Conservation (phyloP, 2,888 invertebrate genomes). For the Blera fallax region DNA sequence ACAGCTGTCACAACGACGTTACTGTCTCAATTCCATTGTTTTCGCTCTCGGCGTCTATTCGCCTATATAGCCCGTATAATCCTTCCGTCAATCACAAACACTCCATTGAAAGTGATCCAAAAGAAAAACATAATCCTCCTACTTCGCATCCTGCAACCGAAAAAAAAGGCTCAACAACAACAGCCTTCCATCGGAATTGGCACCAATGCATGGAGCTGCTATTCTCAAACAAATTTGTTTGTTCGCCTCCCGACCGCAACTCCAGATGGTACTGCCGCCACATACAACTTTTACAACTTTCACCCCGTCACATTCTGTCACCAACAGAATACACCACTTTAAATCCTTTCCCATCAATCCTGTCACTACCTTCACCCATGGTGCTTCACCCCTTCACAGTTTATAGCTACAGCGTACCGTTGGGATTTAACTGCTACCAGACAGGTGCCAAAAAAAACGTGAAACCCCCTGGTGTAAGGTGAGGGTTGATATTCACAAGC, state of each 20-base stretch:
- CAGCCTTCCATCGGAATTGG: conserved; percentile 29
- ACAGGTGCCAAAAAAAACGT: conserved; percentile 54
- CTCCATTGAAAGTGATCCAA: conserved; percentile 35
- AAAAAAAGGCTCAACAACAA: conserved; percentile 18
- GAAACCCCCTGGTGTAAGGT: conserved; percentile 7
- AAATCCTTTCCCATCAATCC: conserved; percentile 58
- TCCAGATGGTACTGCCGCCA: conserved; percentile 4
- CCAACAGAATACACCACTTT: conserved; percentile 55
- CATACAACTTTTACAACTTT: conserved; percentile 41
- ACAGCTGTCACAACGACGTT: conserved; percentile 7
- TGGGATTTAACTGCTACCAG: conserved; percentile 43
- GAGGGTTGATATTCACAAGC: conserved; percentile 45
- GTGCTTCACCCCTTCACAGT: neutral
- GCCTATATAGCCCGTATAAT: conserved; percentile 16
- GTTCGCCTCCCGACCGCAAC: conserved; percentile 46
- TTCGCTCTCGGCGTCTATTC: neutral
- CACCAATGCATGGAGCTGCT: conserved; percentile 22
- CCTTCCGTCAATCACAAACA: conserved; percentile 41
- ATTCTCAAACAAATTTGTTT: conserved; percentile 1
- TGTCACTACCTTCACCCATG: conserved; percentile 4
- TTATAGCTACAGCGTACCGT: neutral
- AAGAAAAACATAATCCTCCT: neutral
- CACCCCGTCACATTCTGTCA: conserved; percentile 46
- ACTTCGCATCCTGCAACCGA: neutral
- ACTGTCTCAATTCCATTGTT: conserved; percentile 43